A percentile compares a stretch with the other conserved stretches of the same genome.
phyloP scores from a whole-genome alignment of 2,113 vertebrate genomes.

The Dicaeum eximium region DNA sequence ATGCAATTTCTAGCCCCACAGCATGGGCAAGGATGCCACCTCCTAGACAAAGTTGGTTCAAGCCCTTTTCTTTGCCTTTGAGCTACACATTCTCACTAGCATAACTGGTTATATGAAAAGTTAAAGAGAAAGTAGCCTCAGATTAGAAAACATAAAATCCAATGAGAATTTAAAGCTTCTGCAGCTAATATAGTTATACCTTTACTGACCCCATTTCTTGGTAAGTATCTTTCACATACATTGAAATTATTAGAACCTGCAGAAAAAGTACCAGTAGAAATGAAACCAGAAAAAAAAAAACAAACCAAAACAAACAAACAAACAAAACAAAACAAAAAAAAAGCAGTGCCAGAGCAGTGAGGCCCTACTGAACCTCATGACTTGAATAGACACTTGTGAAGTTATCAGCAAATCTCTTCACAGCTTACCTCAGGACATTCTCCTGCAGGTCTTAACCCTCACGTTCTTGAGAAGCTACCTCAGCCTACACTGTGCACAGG shows the following conservation, averaged over 20 bases:
- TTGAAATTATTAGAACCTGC: neutral
- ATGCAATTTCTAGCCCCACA: neutral
- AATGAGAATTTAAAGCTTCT: neutral
- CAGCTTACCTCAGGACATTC: neutral
- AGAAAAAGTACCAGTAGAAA: neutral
- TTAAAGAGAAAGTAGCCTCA: neutral
- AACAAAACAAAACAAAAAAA: too few species aligned
- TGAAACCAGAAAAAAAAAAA: neutral
- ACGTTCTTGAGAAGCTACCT: neutral
- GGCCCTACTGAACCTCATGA: neutral
- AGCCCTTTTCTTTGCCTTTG: neutral
- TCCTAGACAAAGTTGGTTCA: neutral
- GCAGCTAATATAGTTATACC: neutral
- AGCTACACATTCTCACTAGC: neutral
- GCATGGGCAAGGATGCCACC: neutral
- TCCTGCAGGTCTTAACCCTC: neutral
- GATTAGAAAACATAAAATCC: neutral
- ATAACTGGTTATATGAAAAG: neutral
- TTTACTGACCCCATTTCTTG: neutral
- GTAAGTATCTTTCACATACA: neutral
- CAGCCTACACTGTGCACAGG: neutral
- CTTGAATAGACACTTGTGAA: neutral
- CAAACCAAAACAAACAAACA: too few species aligned
- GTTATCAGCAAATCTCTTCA: neutral
- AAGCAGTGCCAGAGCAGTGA: neutral